Evolutionary conservation across 1,140 invertebrate species (phyloP).

Genomic region (Nephila pilipes): DNA sequence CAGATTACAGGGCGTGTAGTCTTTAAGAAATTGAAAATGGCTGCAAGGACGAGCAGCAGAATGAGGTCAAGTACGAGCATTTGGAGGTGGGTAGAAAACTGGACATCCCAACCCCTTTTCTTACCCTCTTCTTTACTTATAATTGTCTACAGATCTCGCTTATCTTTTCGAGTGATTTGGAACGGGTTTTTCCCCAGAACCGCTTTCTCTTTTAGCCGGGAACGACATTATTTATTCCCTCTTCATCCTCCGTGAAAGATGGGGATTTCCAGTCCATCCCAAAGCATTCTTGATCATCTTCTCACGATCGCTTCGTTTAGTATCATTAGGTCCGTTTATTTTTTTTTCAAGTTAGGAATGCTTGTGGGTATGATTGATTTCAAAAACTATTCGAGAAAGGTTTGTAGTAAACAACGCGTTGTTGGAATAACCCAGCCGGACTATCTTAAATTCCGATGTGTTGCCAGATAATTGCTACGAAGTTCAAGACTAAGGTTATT

Average conservation of each 20-base stretch:
- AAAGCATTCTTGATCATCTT: not conserved
- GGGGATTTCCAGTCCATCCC: not conserved
- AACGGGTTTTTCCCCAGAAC: constrained; percentile 49
- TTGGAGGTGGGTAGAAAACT: not conserved
- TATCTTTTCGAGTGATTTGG: not conserved
- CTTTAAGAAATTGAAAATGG: not conserved
- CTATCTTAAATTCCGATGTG: not conserved
- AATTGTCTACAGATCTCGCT: constrained; percentile 18
- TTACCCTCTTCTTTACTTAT: not conserved
- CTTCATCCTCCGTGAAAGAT: not conserved
- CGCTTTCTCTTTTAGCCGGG: not conserved
- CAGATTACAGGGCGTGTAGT: constrained; percentile 39
- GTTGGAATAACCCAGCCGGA: not conserved
- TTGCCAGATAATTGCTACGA: not conserved
- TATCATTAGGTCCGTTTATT: not conserved
- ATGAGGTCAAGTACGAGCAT: constrained; percentile 63
- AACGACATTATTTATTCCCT: not conserved
- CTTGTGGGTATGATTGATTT: too few species aligned
- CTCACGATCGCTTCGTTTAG: not conserved
- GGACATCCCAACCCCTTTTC: constrained; percentile 13
- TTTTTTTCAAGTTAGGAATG: not conserved
- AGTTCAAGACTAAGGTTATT: too few species aligned
- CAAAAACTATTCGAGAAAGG: not conserved
- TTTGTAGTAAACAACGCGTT: too few species aligned
- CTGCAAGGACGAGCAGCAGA: constrained; percentile 12